Evolutionary conservation across 2,888 invertebrate genomes (phyloP).

Genomic region (Agrochola litura): DNA sequence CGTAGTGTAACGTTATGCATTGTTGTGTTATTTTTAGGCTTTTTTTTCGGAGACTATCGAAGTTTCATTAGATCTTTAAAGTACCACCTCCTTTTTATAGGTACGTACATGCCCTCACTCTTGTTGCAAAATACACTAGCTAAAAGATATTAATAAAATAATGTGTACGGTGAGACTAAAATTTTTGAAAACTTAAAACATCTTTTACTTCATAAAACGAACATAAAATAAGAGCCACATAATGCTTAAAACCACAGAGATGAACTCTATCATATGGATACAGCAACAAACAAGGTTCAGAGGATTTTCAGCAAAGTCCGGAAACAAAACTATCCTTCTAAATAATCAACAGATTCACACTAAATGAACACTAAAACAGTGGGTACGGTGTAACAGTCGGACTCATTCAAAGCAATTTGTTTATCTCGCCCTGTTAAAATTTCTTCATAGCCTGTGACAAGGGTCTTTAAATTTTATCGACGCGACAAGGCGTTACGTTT

Average conservation of each 20-base stretch:
- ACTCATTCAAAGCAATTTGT: constrained; percentile 64
- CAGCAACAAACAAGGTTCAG: background rate
- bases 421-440: constrained; percentile 70
- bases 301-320: no score
- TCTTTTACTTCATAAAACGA: background rate
- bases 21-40: background rate
- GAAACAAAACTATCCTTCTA: background rate
- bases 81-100: background rate
- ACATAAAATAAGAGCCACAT: background rate
- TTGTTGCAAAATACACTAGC: no score
- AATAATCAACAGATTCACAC: background rate
- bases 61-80: background rate
- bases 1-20: constrained; percentile 13
- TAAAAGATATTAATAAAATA: background rate
- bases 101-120: no score
- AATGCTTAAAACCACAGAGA: background rate
- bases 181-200: background rate
- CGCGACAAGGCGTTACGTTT: constrained; percentile 57
- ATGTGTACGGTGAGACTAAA: background rate
- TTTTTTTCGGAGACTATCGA: background rate
- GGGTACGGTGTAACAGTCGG: constrained; percentile 54
- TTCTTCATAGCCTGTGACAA: constrained; percentile 63
- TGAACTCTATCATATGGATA: background rate
- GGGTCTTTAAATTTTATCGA: constrained; percentile 71
- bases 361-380: background rate